These are phyloP conservation scores for Caenorhabditis remanei DNA, from an alignment of 1,140 invertebrate genomes.

Conservation along the genomic window DNA sequence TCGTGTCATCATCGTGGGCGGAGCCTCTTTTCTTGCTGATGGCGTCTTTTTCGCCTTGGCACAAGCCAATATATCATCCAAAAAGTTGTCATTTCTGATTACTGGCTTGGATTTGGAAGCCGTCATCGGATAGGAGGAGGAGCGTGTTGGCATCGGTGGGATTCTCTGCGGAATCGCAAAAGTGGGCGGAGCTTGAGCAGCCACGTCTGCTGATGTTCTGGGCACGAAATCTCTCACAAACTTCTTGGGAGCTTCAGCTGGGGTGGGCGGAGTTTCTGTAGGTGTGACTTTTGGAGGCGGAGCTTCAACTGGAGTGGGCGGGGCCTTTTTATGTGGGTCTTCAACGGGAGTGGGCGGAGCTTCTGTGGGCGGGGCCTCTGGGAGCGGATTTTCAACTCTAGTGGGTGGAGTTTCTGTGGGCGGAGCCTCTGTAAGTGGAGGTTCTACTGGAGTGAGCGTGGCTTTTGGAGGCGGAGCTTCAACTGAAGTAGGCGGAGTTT, in stretches of 20 bases:
- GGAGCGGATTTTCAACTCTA: too few relatives aligned
- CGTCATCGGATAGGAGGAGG: too few relatives aligned
- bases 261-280: neutral
- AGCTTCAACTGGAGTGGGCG: neutral
- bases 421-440: too few relatives aligned
- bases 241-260: neutral
- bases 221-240: too few relatives aligned
- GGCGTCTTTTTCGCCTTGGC: neutral
- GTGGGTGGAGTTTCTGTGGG: neutral
- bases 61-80: neutral
- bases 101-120: neutral
- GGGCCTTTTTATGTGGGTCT: neutral
- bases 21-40: too few relatives aligned
- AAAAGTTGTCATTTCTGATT: neutral
- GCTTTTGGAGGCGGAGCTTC: constrained; percentile 5
- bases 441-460: neutral
- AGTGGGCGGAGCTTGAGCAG: neutral
- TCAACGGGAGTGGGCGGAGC: too few relatives aligned
- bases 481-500: neutral
- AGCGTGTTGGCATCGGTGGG: too few relatives aligned
- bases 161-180: too few relatives aligned
- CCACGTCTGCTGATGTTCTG: too few relatives aligned
- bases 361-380: too few relatives aligned
- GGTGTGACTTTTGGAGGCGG: too few relatives aligned
- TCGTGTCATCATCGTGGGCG: too few relatives aligned